Evolutionary conservation across 2,113 vertebrate species (phyloP).

Genomic region (Scartelaos histophorus): DNA sequence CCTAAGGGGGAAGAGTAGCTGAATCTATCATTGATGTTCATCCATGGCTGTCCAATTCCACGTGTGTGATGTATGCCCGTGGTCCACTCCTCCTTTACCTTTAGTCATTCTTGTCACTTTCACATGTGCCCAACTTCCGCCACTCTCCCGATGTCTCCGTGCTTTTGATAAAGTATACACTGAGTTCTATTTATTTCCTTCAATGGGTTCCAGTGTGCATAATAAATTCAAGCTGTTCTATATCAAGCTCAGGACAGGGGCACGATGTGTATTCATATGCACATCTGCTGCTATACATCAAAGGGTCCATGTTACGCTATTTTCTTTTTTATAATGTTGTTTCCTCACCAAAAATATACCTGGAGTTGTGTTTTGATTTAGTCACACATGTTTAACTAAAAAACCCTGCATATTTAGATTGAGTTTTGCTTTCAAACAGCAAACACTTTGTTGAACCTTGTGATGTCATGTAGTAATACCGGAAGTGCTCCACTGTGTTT

Average conservation of each 20-base stretch:
- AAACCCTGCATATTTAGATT: too few species aligned
- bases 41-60: slow-evolving; percentile 77
- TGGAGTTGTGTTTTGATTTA: too few species aligned
- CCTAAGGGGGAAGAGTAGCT: slow-evolving; percentile 52
- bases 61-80: slow-evolving; percentile 71
- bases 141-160: slow-evolving; percentile 55
- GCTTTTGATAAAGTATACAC: slow-evolving; percentile 43
- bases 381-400: too few species aligned
- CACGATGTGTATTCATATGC: slow-evolving; percentile 50
- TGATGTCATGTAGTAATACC: too few species aligned
- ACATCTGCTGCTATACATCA: neutral
- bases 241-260: slow-evolving; percentile 39
- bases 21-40: slow-evolving; percentile 73
- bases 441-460: too few species aligned
- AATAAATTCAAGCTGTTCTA: slow-evolving; percentile 73
- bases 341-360: too few species aligned
- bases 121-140: slow-evolving; percentile 52
- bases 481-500: too few species aligned
- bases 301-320: neutral
- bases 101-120: slow-evolving; percentile 56
- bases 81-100: slow-evolving; percentile 26
- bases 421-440: too few species aligned
- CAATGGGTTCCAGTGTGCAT: neutral
- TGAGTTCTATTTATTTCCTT: slow-evolving; percentile 16
- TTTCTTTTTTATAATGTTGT: too few species aligned